Evolutionary conservation across 1,140 invertebrate species (phyloP).

Genomic region (Carposina sasakii): DNA sequence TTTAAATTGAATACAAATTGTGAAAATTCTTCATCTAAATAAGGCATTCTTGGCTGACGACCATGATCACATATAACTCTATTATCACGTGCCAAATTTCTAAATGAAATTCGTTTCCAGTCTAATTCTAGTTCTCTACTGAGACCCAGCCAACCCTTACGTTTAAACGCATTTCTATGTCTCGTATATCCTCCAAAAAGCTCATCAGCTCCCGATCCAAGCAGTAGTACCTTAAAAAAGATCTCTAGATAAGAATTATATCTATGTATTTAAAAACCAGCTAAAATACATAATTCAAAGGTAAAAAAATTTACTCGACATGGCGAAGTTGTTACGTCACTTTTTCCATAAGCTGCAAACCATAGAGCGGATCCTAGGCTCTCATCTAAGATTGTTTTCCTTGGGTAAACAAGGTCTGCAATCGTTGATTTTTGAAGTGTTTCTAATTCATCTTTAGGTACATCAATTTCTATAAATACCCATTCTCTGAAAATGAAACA

Average conservation of each 20-base stretch:
- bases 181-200: constrained; percentile 95
- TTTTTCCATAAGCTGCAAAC: constrained; percentile 90
- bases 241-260: neutral
- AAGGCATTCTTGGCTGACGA: constrained; percentile 89
- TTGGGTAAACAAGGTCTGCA: constrained; percentile 85
- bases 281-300: no score
- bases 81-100: constrained; percentile 97
- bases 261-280: no score
- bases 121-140: constrained; percentile 82
- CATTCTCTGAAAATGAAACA: constrained; percentile 55
- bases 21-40: constrained; percentile 93
- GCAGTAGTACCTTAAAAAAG: constrained; percentile 80
- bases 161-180: constrained; percentile 83
- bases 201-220: constrained; percentile 98
- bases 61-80: constrained; percentile 87
- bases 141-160: constrained; percentile 79
- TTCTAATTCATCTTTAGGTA: constrained; percentile 80
- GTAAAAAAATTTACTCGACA: constrained; percentile 75
- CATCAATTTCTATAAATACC: constrained; percentile 80
- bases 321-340: constrained; percentile 73
- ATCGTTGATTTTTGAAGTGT: constrained; percentile 75
- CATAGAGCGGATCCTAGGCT: constrained; percentile 95
- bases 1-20: constrained; percentile 68
- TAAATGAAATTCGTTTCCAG: constrained; percentile 87
- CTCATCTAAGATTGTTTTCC: constrained; percentile 94